These are phyloP conservation scores for Mythimna pallens DNA, from an alignment of 2,888 invertebrate species.

Conservation along the genomic window DNA sequence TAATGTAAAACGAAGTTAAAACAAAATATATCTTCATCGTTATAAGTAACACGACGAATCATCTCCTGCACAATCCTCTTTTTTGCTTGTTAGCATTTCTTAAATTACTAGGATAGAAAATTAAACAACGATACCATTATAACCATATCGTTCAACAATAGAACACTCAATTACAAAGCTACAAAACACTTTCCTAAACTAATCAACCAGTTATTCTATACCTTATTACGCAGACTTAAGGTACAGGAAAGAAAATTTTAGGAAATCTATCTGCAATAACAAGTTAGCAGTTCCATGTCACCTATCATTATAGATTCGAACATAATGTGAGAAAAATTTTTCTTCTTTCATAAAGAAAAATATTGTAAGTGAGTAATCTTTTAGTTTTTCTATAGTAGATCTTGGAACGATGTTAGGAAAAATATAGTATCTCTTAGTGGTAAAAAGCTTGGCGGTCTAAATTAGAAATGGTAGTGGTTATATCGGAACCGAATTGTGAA, in stretches of 20 bases:
- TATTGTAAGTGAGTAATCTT: neutral
- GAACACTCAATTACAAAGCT: too few species aligned
- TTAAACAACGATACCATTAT: too few species aligned
- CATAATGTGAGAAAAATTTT: constrained; percentile 23
- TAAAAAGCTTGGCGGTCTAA: neutral
- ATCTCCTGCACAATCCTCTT: too few species aligned
- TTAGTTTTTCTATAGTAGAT: constrained; percentile 1
- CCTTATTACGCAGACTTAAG: neutral
- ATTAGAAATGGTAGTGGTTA: neutral
- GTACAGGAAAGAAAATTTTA: neutral
- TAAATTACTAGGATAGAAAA: too few species aligned
- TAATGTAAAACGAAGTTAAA: too few species aligned
- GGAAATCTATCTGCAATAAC: neutral
- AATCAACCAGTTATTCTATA: too few species aligned
- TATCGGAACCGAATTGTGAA: too few species aligned
- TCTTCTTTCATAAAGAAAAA: neutral
- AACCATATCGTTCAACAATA: too few species aligned
- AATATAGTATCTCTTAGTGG: neutral
- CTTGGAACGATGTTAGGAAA: neutral
- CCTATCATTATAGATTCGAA: constrained; percentile 3
- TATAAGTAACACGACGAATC: too few species aligned
- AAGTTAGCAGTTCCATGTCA: constrained; percentile 16
- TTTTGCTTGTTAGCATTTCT: too few species aligned
- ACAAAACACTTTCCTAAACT: too few species aligned
- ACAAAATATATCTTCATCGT: too few species aligned